Evolutionary conservation across 2,797 vertebrate genomes (phyloP).

Genomic region (Lemur catta): DNA sequence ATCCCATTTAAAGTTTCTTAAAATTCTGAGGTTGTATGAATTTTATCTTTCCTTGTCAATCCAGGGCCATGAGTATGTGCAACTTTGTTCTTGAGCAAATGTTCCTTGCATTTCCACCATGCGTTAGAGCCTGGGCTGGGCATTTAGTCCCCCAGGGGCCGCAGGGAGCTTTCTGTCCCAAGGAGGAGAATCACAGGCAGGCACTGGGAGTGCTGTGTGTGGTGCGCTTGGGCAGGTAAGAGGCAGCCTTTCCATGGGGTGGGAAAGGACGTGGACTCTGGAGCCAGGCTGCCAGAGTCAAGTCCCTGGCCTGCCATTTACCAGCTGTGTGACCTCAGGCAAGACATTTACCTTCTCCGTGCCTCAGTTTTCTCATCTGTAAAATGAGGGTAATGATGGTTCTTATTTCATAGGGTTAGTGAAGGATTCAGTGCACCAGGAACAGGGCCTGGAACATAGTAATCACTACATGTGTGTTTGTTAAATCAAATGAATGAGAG

Average conservation of each 20-base stretch:
- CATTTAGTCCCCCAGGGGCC: neutral
- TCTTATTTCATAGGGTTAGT: neutral
- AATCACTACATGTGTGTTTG: neutral
- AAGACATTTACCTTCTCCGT: neutral
- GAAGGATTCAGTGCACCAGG: neutral
- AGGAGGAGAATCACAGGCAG: neutral
- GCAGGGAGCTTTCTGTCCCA: neutral
- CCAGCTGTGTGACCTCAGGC: neutral
- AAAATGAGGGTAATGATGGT: neutral
- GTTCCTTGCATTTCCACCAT: neutral
- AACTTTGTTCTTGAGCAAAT: neutral
- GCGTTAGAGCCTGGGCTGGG: neutral
- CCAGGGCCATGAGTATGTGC: neutral
- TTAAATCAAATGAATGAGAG: neutral
- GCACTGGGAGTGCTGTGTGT: neutral
- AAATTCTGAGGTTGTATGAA: neutral
- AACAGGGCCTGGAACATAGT: neutral
- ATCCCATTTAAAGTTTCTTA: neutral
- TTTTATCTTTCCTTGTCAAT: neutral
- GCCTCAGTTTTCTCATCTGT: neutral
- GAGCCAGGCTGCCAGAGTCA: neutral
- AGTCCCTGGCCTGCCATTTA: neutral
- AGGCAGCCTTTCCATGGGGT: fast-evolving
- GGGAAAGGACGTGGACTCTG: fast-evolving
- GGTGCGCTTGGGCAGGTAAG: neutral